phyloP scores from a whole-genome alignment of 2,797 vertebrate genomes.

The Cyprinella venusta region DNA sequence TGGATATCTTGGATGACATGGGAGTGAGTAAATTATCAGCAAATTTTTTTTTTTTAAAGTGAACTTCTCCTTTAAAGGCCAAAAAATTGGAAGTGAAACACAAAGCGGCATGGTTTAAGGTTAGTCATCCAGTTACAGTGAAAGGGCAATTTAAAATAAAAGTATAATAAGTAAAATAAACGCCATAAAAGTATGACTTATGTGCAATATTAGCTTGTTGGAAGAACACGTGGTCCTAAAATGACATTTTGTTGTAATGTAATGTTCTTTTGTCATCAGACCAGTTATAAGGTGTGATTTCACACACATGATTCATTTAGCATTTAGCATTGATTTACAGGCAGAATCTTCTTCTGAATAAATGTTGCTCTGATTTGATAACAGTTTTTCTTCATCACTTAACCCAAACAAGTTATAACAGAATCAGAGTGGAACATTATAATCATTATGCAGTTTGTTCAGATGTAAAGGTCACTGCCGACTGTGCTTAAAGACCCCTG shows the following conservation, averaged over 20 bases:
- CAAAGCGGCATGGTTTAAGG: too few species aligned
- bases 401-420: neutral
- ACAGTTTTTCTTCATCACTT: neutral
- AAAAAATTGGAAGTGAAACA: too few species aligned
- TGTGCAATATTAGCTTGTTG: neutral
- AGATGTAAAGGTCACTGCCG: neutral
- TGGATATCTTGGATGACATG: too few species aligned
- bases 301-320: neutral
- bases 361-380: neutral
- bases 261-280: too few species aligned
- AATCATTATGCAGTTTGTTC: neutral
- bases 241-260: neutral
- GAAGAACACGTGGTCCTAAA: neutral
- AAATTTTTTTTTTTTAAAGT: too few species aligned
- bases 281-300: neutral
- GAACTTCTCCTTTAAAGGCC: too few species aligned
- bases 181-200: neutral
- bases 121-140: neutral
- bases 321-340: neutral
- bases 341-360: neutral
- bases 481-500: neutral
- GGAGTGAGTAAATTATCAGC: too few species aligned
- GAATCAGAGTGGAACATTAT: neutral
- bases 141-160: too few species aligned
- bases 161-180: neutral